Base-by-base conservation (phyloP, 1,140 invertebrate species). In the Psilanteris sp. region DNA sequence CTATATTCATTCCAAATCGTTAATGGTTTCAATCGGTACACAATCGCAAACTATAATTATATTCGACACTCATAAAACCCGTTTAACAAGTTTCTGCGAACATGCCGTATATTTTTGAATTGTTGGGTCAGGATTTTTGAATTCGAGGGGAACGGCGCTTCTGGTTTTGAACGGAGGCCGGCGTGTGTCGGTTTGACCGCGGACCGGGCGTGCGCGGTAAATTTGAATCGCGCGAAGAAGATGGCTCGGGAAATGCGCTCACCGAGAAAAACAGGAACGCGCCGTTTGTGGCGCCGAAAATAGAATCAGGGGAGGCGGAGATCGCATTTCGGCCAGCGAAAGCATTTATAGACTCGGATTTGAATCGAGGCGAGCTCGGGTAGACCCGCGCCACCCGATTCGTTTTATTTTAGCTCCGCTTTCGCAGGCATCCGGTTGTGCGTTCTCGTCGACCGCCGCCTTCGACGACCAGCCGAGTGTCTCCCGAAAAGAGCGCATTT, bases 321-420 rank as follows among this genome's bases (percentile, higher is more conserved):
- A 88, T 88, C 86, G 84, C 87, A 86, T 88, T 88, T 88, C 87
- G 85, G 57, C 59, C 70, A 76, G 74, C 78, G 50, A 74, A 78
- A 78, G 79, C 80, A 81, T 81, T 83, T 80, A 68, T 81, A 77
- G 81, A 77, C 61, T n/a, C n/a, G 81, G 80, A 10, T 2, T 67
- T 77, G 79, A 86, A 85, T 79, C 86, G 87, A 86, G 87, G 84
- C 84, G 79, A 78, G 85, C 87, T 80, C 77, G 81, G 83, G 79
- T 79, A 77, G 82, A 81, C 79, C 80, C 83, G 79, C 79, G 70
- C 66, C 78, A 81, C 46, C 48, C 64, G 71, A 83, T 83, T 87
- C 81, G 81, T 87, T 88, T 88, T 88, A 88, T 88, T 88, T 88
- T 85, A 82, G 81, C 85, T 82, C 78, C 79, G 80, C 80, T 83